phyloP scores from a whole-genome alignment of 2,797 vertebrate species.

The Chaetophractus vellerosus region DNA sequence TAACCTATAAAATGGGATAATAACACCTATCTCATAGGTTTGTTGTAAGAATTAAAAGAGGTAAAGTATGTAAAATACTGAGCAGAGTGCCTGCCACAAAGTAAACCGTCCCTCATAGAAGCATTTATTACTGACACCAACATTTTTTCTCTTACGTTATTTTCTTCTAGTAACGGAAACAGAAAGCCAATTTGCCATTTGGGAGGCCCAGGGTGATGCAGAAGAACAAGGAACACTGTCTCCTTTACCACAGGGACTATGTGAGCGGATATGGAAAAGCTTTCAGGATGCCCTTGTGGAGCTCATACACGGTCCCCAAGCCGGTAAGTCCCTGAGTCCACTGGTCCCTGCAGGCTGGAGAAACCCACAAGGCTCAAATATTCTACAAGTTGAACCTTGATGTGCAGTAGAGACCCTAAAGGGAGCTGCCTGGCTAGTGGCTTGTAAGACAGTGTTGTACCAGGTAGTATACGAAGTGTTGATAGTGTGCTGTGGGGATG shows the following conservation, averaged over 20 bases:
- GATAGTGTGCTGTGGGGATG: too few relatives aligned
- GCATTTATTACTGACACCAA: constrained; percentile 25
- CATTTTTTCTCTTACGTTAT: constrained; percentile 24
- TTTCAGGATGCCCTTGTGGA: constrained; percentile 95
- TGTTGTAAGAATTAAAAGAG: neutral
- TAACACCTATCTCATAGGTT: too few relatives aligned
- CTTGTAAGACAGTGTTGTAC: neutral
- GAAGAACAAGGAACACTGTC: constrained; percentile 90
- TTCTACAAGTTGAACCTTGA: neutral
- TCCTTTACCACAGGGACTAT: constrained; percentile 93
- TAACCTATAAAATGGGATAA: neutral
- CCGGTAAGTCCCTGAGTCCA: constrained; percentile 83
- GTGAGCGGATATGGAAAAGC: constrained; percentile 94
- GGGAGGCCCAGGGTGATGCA: constrained; percentile 93
- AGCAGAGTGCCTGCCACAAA: neutral
- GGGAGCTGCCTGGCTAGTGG: neutral
- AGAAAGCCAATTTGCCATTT: constrained; percentile 92
- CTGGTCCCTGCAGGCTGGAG: neutral
- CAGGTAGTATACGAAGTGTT: neutral
- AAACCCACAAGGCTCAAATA: neutral
- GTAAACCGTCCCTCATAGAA: neutral
- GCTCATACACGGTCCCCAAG: constrained; percentile 92
- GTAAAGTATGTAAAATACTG: neutral
- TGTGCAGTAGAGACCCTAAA: neutral
- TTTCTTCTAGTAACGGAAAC: constrained; percentile 85